Evolutionary conservation across 2,888 invertebrate genomes (phyloP).

Genomic region (Chirona hameri): DNA sequence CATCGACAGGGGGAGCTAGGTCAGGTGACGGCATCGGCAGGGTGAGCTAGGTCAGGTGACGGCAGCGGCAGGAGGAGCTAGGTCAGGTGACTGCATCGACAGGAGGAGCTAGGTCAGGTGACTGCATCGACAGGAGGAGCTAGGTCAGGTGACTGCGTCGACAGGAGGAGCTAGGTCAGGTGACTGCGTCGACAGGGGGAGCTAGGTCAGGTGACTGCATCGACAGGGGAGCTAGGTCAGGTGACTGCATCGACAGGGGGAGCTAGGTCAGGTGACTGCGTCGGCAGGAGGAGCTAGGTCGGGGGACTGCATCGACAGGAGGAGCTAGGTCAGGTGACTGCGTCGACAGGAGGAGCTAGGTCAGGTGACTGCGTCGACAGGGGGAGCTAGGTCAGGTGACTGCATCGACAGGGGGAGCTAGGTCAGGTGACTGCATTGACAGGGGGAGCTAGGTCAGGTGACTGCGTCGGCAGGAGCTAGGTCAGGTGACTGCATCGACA

Average conservation of each 20-base stretch:
- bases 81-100: background rate
- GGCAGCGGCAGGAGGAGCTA: background rate
- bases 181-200: background rate
- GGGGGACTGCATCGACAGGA: background rate
- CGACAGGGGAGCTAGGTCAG: background rate
- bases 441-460: background rate
- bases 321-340: background rate
- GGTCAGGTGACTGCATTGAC: background rate
- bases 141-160: background rate
- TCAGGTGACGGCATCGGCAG: background rate
- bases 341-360: background rate
- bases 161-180: background rate
- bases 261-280: background rate
- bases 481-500: background rate
- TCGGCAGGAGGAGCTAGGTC: no score
- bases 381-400: background rate
- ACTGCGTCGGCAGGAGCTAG: no score
- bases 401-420: background rate
- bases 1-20: background rate
- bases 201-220: background rate
- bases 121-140: background rate
- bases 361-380: background rate
- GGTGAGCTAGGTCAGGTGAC: background rate
- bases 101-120: no score
- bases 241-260: background rate